Evolutionary conservation across 2,888 invertebrate species (phyloP).

Genomic region (Byasa hedistus): DNA sequence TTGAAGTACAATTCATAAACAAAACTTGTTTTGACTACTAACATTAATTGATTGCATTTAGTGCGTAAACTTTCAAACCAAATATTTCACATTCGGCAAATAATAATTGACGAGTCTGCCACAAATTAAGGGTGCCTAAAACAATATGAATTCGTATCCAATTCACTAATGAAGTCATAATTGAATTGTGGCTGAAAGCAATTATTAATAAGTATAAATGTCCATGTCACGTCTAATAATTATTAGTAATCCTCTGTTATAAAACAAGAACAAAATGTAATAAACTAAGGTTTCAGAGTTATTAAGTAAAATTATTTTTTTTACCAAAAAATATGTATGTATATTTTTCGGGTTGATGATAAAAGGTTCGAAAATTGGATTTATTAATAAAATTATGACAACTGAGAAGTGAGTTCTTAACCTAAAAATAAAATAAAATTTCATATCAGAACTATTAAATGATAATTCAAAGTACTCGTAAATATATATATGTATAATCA

Average conservation of each 20-base stretch:
- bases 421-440: too few relatives aligned
- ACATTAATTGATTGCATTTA: slow-evolving; percentile 6
- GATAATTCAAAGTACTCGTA: too few relatives aligned
- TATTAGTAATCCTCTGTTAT: neutral
- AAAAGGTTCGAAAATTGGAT: too few relatives aligned
- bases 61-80: slow-evolving; percentile 16
- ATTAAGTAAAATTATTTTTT: neutral
- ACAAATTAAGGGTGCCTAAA: slow-evolving; percentile 14
- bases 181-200: slow-evolving; percentile 15
- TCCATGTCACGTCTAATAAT: neutral
- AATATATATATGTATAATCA: too few relatives aligned
- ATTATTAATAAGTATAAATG: neutral
- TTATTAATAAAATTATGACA: too few relatives aligned
- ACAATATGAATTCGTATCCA: slow-evolving; percentile 14
- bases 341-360: too few relatives aligned
- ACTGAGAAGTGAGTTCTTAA: too few relatives aligned
- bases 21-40: slow-evolving; percentile 2
- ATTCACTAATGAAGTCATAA: slow-evolving; percentile 21
- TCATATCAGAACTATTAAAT: too few relatives aligned
- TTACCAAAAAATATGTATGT: too few relatives aligned
- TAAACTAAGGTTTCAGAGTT: neutral
- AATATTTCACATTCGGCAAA: slow-evolving; percentile 12
- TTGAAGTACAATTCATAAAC: neutral
- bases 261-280: neutral
- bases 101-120: slow-evolving; percentile 21